phyloP scores from a whole-genome alignment of 2,888 invertebrate species.

The Mythimna impura region DNA sequence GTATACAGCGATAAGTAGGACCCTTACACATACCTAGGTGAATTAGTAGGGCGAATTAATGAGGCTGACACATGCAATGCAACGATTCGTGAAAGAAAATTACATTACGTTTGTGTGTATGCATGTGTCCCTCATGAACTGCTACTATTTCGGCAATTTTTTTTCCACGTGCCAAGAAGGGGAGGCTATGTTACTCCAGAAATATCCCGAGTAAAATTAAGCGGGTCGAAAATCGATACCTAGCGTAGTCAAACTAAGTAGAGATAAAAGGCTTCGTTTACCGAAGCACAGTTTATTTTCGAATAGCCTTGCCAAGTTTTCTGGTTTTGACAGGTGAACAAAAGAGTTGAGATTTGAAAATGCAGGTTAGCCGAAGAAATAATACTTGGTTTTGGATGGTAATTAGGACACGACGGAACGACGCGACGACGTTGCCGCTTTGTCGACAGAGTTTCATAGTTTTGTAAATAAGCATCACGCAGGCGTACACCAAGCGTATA shows the following conservation, averaged over 20 bases:
- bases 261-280: not conserved
- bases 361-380: not conserved
- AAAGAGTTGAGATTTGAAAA: constrained; percentile 18
- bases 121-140: not conserved
- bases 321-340: constrained; percentile 37
- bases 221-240: constrained; percentile 17
- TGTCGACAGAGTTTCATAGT: too few species aligned
- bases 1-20: constrained; percentile 32
- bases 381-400: not conserved
- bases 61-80: constrained; percentile 18
- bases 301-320: constrained; percentile 45
- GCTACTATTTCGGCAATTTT: not conserved
- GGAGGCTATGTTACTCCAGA: not conserved
- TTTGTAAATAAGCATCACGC: too few species aligned
- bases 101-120: not conserved
- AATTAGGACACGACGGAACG: too few species aligned
- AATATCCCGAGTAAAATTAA: constrained; percentile 23
- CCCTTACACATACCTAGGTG: constrained; percentile 23
- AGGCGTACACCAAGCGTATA: too few species aligned
- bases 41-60: constrained; percentile 40
- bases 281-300: constrained; percentile 22
- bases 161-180: not conserved
- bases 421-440: too few species aligned
- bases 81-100: constrained; percentile 26
- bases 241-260: not conserved